These are phyloP conservation scores for Strigops habroptila DNA, from an alignment of 2,113 vertebrate species.

Conservation along the genomic window DNA sequence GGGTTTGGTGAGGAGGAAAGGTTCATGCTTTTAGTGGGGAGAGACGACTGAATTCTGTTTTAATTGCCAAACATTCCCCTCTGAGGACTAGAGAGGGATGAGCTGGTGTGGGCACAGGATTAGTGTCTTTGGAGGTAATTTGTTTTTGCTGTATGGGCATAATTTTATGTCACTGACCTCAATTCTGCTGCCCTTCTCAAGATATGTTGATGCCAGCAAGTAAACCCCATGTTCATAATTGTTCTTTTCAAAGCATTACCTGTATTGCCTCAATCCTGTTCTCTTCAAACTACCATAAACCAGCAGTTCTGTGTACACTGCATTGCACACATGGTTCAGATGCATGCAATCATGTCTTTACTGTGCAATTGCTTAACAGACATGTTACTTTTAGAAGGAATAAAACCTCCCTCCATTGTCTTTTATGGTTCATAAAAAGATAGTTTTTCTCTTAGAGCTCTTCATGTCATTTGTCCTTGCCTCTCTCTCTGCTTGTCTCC, in stretches of 20 bases:
- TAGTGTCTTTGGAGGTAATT: not conserved
- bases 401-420: not conserved
- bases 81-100: not conserved
- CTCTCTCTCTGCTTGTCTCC: not conserved
- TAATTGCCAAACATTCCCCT: not conserved
- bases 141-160: not conserved
- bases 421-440: not conserved
- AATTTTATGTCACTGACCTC: not conserved
- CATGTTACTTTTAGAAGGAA: not conserved
- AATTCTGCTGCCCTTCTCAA: not conserved
- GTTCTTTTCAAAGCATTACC: not conserved
- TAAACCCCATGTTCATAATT: not conserved
- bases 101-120: not conserved
- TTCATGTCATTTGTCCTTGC: not conserved
- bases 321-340: not conserved
- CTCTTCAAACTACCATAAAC: not conserved
- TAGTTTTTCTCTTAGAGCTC: not conserved
- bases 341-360: not conserved
- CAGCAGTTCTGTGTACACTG: not conserved
- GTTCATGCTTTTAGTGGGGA: not conserved
- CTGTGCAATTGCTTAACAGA: not conserved
- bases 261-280: not conserved
- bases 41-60: not conserved
- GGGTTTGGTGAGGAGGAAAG: not conserved
- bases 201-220: not conserved